Evolutionary conservation across 1,140 invertebrate species (phyloP), one percentile per base, ranked within the genome.

Genomic region (Acromyrmex charruanus): DNA sequence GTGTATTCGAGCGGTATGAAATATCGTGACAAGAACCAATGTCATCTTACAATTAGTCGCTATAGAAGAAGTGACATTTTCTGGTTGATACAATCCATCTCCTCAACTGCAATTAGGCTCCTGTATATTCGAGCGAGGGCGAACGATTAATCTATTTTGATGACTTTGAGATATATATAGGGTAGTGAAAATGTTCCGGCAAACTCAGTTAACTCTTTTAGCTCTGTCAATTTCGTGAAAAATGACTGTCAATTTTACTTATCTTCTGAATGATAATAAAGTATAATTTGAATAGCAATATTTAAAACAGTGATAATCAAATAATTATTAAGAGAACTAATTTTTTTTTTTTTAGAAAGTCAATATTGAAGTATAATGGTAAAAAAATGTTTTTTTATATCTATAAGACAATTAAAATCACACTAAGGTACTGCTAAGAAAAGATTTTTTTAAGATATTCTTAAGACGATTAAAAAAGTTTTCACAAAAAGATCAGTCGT

Each of bases 71-170:
- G 6, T 79, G 72, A 59, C 28, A 61, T 68, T 39, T 25, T 28
- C 31, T 31, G 84, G 25, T 18, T 14, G 21, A 59, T 25, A 71
- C 51, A 71, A 59, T 66, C 49, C 21, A 21, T 31, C 59, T 66
- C 39, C 51, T 49, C 69, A 25, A 44, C 44, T 31, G 18, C 18
- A 51, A 80, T 61, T 21, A 69, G 81, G 53, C 31, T 44, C 61
- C n/a, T 28, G 61, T 88, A 68, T 88, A 63, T 49, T 84, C 86
- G 49, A 87, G 21, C 25, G 44, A 53, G 55, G 55, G 59, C 85
- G 59, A 58, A 75, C 80, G 80, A 82, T 79, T 72, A 86, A 81
- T 69, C 77, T 77, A 18, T n/a, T 66, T 88, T 55, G 68, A 82
- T 61, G 28, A 21, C 63, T 69, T 25, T 69, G 31, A 7, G 63